A percentile compares a stretch with the other conserved stretches of the same genome.
Conservation (phyloP, 2,113 vertebrate genomes). For the Gymnobelideus leadbeateri region DNA sequence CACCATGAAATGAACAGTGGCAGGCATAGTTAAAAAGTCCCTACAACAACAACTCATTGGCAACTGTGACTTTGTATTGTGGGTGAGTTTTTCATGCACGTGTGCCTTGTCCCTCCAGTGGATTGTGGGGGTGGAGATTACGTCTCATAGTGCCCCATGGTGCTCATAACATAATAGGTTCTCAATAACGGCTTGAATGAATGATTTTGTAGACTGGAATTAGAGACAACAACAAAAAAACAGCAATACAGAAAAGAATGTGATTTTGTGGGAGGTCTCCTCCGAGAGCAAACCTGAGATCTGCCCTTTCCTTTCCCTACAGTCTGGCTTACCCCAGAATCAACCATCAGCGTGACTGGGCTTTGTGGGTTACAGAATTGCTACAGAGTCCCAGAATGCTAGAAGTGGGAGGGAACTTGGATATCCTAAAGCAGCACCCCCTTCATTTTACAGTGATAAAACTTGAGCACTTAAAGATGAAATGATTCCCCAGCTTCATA, state of each 20-base stretch:
- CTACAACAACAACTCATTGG: neutral
- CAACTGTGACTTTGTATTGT: conserved; percentile 2
- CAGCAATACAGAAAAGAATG: neutral
- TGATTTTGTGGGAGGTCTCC: neutral
- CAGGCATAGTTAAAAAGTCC: neutral
- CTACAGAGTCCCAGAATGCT: neutral
- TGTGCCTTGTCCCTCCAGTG: neutral
- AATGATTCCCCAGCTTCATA: neutral
- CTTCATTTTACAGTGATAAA: neutral
- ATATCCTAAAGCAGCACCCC: neutral
- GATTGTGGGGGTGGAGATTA: neutral
- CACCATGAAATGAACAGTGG: conserved; percentile 2
- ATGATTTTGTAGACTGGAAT: neutral
- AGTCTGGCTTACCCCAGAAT: neutral
- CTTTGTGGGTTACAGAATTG: neutral
- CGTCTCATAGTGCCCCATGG: neutral
- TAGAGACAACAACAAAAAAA: neutral
- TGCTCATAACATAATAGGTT: neutral
- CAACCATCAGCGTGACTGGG: neutral
- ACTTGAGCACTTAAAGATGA: neutral
- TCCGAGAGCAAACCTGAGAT: neutral
- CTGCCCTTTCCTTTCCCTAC: neutral
- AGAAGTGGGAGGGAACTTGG: neutral
- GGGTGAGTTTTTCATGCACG: neutral
- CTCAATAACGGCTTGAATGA: neutral